Conservation (phyloP, 2,888 invertebrate species). For the Rhodophaea formosa region DNA sequence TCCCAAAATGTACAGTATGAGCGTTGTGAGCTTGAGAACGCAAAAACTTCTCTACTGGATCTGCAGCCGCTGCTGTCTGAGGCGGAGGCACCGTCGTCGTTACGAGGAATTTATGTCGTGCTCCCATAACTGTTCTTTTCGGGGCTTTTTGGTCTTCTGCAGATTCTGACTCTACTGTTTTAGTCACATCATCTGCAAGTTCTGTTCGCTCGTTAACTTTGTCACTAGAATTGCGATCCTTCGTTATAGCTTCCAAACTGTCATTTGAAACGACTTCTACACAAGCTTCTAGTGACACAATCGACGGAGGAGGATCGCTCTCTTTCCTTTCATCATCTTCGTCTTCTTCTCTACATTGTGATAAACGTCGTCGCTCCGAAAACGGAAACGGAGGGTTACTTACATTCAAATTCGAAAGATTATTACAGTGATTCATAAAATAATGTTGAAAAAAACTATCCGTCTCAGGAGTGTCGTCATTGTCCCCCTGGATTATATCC, state of each 20-base stretch:
- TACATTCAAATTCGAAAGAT: slow-evolving; percentile 82
- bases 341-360: slow-evolving; percentile 92
- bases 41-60: slow-evolving; percentile 70
- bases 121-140: slow-evolving; percentile 67
- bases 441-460: slow-evolving; percentile 86
- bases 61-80: slow-evolving; percentile 18
- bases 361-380: slow-evolving; percentile 84
- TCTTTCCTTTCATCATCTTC: slow-evolving; percentile 84
- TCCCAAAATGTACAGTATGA: slow-evolving; percentile 86
- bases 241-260: slow-evolving; percentile 32
- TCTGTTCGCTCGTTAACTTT: slow-evolving; percentile 34
- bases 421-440: slow-evolving; percentile 87
- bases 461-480: slow-evolving; percentile 78
- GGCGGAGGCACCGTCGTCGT: slow-evolving; percentile 57
- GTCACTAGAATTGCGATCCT: slow-evolving; percentile 32
- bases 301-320: slow-evolving; percentile 37
- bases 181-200: slow-evolving; percentile 28
- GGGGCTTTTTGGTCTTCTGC: slow-evolving; percentile 57
- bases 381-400: slow-evolving; percentile 72
- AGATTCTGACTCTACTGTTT: slow-evolving; percentile 20
- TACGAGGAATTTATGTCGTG: slow-evolving; percentile 67
- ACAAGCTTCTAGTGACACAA: slow-evolving; percentile 35
- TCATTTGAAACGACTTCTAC: slow-evolving; percentile 36
- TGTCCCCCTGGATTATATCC: slow-evolving; percentile 83
- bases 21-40: slow-evolving; percentile 78